Evolutionary conservation across 2,113 vertebrate genomes (phyloP), one percentile per base, ranked within the genome.

Genomic region (Egretta garzetta): DNA sequence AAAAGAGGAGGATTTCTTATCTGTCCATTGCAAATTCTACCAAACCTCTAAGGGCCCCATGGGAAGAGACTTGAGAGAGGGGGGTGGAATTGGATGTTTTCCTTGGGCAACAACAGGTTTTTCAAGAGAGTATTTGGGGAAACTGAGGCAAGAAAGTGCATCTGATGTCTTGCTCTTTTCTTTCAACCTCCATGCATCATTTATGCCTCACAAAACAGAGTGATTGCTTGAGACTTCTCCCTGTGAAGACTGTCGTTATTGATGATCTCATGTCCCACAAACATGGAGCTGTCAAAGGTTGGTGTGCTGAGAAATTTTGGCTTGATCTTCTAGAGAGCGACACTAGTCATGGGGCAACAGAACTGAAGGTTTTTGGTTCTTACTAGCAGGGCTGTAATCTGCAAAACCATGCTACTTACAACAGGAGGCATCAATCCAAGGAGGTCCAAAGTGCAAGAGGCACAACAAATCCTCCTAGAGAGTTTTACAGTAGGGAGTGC

Each of bases 11-110:
- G 6, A 18, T 64, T 95, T 68, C 41, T 95, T 81, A 50, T 30
- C 33, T 90, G 24, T 28, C 39, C 13, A 13, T n/a, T 80, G 47
- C 24, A 80, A 77, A 82, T 20, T 41, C 24, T 43, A 66, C 13
- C 16, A 80, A 83, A 70, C 4, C 10, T 47, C 41, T 32, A 18
- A 60, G 37, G 27, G 17, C 10, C 90, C 14, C 17, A 5, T 8
- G 8, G 35, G 22, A 56, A 85, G 33, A 50, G 15, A 32, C 6
- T n/a, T 0, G 0, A 68, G 64, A 73, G 19, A 67, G 2, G 1
- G 14, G 4, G 10, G 3, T 62, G 26, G 32, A 86, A 17, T 4
- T 32, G 14, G 14, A 16, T 35, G 3, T 56, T 85, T 37, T 60
- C 4, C 28, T 60, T 80, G 43, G 8, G 10, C 14, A 90, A 12